Evolutionary conservation across 2,797 vertebrate genomes (phyloP), one percentile per base, ranked within the genome.

Genomic region (Sus cebifrons): DNA sequence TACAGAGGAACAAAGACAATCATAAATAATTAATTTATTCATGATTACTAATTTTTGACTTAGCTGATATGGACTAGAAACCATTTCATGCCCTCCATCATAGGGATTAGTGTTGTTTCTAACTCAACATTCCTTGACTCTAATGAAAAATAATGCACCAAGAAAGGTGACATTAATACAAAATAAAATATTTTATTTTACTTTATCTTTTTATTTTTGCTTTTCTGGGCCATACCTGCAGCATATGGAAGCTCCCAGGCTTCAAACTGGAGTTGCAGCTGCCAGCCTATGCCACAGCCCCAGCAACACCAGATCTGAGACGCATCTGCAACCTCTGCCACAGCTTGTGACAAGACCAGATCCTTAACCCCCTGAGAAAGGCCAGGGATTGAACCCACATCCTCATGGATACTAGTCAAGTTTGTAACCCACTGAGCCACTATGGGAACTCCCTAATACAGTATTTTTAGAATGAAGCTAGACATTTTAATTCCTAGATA

Each of bases 401-500:
- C 5, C 44, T 49, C 44, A 49, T 49, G 44, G 44, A 49, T 49
- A 49, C 44, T 49, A 49, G 44, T 49, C 6, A 10, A 49, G 6
- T 49, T 49, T 49, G 44, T 49, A 10, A 49, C 44, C 9, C 44
- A 10, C 44, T 49, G 44, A 49, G 44, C 44, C 44, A 49, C 44
- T 7, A 49, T 49, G 44, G 6, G 44, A 49, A 49, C 44, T 49
- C 44, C 44, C 44, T 85, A 90, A 84, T 78, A 36, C 36, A 36
- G 36, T 36, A 36, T n/a, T 86, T 96, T 87, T 56, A 94, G 75
- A 75, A 85, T 17, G 6, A 95, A 58, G 64, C 3, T 18, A 56
- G 60, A 85, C 60, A 89, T 89, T 91, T 86, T 85, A 90, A 84
- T 78, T 93, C 32, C 13, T 77, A 54, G 44, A 94, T 64, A 85